phyloP scores from a whole-genome alignment of 2,113 vertebrate species.

The Atlantisia rogersi region DNA sequence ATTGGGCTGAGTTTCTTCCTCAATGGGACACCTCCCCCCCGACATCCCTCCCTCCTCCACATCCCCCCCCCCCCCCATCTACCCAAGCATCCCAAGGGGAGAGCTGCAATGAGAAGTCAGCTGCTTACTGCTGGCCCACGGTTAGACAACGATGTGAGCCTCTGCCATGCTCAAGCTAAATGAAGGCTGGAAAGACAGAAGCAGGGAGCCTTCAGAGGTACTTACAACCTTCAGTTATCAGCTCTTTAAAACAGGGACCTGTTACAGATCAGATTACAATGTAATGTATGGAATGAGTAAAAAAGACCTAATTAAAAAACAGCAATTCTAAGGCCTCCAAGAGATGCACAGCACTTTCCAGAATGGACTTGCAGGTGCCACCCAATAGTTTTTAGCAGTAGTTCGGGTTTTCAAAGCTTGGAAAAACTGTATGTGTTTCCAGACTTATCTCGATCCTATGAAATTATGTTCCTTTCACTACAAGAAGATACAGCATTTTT shows the following conservation, averaged over 20 bases:
- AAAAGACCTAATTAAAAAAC: not conserved
- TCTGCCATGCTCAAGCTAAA: accelerated
- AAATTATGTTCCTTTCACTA: not conserved
- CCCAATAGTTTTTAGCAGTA: not conserved
- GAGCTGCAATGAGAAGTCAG: not conserved
- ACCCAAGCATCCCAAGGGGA: not conserved
- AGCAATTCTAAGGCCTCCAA: not conserved
- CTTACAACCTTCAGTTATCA: not conserved
- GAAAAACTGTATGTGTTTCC: not conserved
- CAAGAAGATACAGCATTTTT: not conserved
- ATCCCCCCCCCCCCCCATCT: too few relatives aligned
- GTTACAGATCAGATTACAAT: not conserved
- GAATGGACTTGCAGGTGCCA: not conserved
- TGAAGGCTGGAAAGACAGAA: not conserved
- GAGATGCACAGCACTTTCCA: not conserved
- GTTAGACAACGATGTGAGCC: accelerated
- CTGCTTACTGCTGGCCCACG: not conserved
- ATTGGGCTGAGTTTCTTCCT: not conserved
- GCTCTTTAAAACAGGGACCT: not conserved
- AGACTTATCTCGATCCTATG: not conserved
- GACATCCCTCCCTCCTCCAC: too few relatives aligned
- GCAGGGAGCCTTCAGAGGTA: not conserved
- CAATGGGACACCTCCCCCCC: too few relatives aligned
- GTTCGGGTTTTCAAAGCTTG: not conserved
- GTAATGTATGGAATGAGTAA: not conserved